Percentiles rank a stretch among this genome's conserved stretches.
Conservation (phyloP, 2,797 vertebrate species). For the Champsocephalus esox region DNA sequence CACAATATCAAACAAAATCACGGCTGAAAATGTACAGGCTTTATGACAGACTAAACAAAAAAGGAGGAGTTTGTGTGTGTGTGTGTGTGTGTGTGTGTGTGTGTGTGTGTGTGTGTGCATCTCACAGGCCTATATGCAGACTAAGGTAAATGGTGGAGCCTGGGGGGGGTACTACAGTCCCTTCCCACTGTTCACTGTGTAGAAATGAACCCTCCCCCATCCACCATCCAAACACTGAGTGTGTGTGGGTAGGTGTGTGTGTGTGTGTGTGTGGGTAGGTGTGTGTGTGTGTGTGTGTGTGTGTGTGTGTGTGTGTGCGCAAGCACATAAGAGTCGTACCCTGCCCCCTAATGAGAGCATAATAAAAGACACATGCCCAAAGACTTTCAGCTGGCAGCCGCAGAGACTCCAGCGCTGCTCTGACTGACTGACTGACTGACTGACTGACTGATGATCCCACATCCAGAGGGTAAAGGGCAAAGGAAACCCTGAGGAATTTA, state of each 20-base stretch:
- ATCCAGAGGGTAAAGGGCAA: slow-evolving; percentile 55
- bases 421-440: slow-evolving; percentile 55
- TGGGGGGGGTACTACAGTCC: slow-evolving; percentile 55
- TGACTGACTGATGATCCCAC: slow-evolving; percentile 60
- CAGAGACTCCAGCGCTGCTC: slow-evolving; percentile 46
- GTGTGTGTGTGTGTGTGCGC: neutral
- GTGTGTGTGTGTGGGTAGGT: too few species aligned
- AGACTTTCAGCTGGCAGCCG: slow-evolving; percentile 79
- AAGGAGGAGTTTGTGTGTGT: neutral
- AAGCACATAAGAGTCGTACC: slow-evolving; percentile 40
- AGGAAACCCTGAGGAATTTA: slow-evolving; percentile 53
- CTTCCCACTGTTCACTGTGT: slow-evolving; percentile 71
- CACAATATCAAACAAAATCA: slow-evolving; percentile 32
- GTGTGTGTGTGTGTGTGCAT: neutral
- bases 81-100: slow-evolving; percentile 5
- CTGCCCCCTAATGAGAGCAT: slow-evolving; percentile 72
- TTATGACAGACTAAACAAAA: slow-evolving; percentile 54
- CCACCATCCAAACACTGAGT: slow-evolving; percentile 24
- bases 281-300: too few species aligned
- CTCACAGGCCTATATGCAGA: slow-evolving; percentile 44
- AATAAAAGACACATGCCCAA: slow-evolving; percentile 85
- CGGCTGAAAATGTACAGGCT: slow-evolving; percentile 32
- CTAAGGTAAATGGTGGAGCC: slow-evolving; percentile 56
- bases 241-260: too few species aligned
- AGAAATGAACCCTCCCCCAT: slow-evolving; percentile 70